Base-by-base conservation (phyloP, 2,113 vertebrate genomes). In the Forbesichthys agassizii region DNA sequence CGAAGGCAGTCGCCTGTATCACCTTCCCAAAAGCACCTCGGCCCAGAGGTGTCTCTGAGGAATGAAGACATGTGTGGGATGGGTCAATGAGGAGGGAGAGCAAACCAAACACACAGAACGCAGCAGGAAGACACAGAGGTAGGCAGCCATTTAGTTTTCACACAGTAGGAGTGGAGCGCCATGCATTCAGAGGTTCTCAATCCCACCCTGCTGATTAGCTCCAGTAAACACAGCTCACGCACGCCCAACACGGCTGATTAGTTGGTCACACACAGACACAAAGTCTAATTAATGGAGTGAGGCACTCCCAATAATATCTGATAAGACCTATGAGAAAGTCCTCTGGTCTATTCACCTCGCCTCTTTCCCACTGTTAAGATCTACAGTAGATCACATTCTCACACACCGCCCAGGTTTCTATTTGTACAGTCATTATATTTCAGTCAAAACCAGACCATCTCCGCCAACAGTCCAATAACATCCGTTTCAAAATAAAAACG, bases 11-110 rank as follows among this genome's bases (percentile, higher is more conserved):
- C 0, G 96, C 97, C 88, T 97, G 95, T 60, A 99, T 93, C 80
- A 99, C 97, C 80, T 95, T 95, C 27, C 97, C 97, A 10, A 97
- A 99, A 61, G 96, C 96, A 60, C 96, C 97, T 0, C 94, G 92
- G 33, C 97, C 97, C 47, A 99, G 92, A 20, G 94, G 93, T 75
- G 95, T 98, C 73, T 96, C 97, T 99, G 81, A 36, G 48, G 33
- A 74, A 7, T 68, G 33, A 71, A 47, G 42, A 56, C 52, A 64
- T 33, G 33, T 16, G 36, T 14, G 4, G n/a, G 8, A 61, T 1
- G 47, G 2, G 36, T 1, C 27, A 60, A 12, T 1, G 11, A 49
- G 46, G 33, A 10, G 27, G 56, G 18, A 52, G 11, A 52, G 27
- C 36, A 12, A 13, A 20, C n/a, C 42, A 1, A 5, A 20, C 14